Base-by-base conservation (phyloP, 1,140 invertebrate species). In the Temnothorax curvispinosus region DNA sequence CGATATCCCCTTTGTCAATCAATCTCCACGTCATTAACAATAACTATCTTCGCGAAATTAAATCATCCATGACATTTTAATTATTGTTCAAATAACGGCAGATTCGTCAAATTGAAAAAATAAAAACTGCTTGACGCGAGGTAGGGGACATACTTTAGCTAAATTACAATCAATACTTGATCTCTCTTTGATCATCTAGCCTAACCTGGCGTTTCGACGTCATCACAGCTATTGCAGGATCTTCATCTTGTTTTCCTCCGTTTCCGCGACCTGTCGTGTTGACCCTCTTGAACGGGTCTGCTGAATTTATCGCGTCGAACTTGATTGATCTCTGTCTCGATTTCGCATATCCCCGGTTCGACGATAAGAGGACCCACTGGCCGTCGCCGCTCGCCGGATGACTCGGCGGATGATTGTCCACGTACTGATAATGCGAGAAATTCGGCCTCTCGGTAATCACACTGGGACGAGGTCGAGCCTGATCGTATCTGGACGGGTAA, bases 281-380 rank as follows among this genome's bases (percentile, higher is more conserved):
- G 47, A 71, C 87, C 56, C 3, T 84, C 64, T 77, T 81, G 15
- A 96, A 84, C 95, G 87, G 92, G 96, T 95, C 13, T 94, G 94
- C 65, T 69, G 86, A 94, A 38, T 96, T 90, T 89, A 95, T 27
- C 8, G 92, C 77, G 94, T 96, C 85, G 91, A 93, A 91, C 93
- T 96, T 95, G 88, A 94, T 94, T 1, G 94, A 95, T 65, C 94
- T 93, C 67, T 94, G 95, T 11, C 94, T 93, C 5, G 96, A 94
- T 58, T 96, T 94, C 0, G 96, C 95, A 71, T 97, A 98, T 11
- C 97, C 97, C 93, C 97, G 97, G 11, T 97, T 98, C 1, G 97
- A 97, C 0, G 97, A 97, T 7, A 98, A 92, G 0, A 98, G 94
- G 2, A 98, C 96, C 97, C 97, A 98, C 80, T 97, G 96, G 0